These are phyloP conservation scores for Cistogaster globosa DNA, from an alignment of 2,888 invertebrate genomes.

Conservation along the genomic window DNA sequence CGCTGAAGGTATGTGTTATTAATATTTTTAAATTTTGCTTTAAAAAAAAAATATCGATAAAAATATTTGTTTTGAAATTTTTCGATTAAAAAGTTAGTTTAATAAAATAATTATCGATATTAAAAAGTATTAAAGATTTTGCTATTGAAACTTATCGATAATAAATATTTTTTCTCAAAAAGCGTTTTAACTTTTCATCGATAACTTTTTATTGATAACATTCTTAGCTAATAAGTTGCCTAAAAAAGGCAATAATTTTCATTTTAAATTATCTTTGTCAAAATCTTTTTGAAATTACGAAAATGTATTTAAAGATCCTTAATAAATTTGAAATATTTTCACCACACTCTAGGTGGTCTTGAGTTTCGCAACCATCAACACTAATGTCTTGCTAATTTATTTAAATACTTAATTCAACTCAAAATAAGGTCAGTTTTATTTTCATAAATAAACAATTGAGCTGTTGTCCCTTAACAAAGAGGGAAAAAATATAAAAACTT, in stretches of 20 bases:
- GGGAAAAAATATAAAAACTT: background rate
- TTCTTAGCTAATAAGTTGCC: background rate
- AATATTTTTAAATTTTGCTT: no score
- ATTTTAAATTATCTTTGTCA: background rate
- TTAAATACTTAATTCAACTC: background rate
- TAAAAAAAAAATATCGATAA: no score
- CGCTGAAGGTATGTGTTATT: no score
- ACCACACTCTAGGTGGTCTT: conserved; percentile 16
- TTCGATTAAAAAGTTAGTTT: no score
- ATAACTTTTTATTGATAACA: background rate
- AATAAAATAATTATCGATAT: no score
- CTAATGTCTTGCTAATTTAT: conserved; percentile 40
- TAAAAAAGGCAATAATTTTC: background rate
- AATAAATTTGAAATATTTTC: background rate
- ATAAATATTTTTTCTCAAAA: background rate
- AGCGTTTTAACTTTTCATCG: no score
- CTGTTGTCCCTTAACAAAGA: conserved; percentile 13
- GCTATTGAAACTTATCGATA: background rate
- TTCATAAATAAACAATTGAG: conserved; percentile 41
- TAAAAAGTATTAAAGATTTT: background rate
- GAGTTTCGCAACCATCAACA: background rate
- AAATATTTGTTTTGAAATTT: no score
- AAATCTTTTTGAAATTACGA: background rate
- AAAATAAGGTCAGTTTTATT: conserved; percentile 46
- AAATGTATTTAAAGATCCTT: background rate